A percentile compares a stretch with the other conserved stretches of the same genome.
phyloP scores from a whole-genome alignment of 2,797 vertebrate species.

The Phrynocephalus forsythii region DNA sequence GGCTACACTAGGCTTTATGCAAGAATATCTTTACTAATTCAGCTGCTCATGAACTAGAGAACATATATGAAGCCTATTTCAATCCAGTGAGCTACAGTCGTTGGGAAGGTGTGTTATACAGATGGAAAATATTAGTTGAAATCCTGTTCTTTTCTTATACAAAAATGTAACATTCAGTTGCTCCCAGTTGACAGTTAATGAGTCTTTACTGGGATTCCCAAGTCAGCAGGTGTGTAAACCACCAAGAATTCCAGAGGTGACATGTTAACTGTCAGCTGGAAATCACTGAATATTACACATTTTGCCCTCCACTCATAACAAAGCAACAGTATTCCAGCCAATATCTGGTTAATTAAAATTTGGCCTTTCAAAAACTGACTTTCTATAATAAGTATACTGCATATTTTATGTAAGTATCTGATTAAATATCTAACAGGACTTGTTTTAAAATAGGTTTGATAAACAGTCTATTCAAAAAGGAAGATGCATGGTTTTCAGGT shows the following conservation, averaged over 20 bases:
- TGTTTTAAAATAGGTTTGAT: not conserved
- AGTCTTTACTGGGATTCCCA: too few species aligned
- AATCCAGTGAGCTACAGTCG: fast-evolving
- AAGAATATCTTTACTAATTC: not conserved
- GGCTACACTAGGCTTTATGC: not conserved
- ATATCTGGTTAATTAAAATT: too few species aligned
- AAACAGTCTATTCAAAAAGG: not conserved
- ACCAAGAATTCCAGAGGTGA: too few species aligned
- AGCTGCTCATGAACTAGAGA: not conserved
- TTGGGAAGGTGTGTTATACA: not conserved
- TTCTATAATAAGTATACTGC: not conserved
- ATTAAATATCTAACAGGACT: not conserved
- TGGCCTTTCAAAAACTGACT: not conserved
- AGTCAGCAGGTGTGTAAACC: too few species aligned
- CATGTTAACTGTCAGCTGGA: too few species aligned
- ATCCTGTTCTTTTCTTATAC: too few species aligned
- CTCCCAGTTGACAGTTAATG: too few species aligned
- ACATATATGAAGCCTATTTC: not conserved
- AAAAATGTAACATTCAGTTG: too few species aligned
- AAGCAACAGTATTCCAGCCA: not conserved
- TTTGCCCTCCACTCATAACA: not conserved
- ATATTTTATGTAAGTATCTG: not conserved
- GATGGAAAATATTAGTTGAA: not conserved
- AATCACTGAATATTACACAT: too few species aligned
- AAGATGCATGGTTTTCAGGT: not conserved